Base-by-base conservation (phyloP, 2,113 vertebrate species). In the Aramus guarauna region DNA sequence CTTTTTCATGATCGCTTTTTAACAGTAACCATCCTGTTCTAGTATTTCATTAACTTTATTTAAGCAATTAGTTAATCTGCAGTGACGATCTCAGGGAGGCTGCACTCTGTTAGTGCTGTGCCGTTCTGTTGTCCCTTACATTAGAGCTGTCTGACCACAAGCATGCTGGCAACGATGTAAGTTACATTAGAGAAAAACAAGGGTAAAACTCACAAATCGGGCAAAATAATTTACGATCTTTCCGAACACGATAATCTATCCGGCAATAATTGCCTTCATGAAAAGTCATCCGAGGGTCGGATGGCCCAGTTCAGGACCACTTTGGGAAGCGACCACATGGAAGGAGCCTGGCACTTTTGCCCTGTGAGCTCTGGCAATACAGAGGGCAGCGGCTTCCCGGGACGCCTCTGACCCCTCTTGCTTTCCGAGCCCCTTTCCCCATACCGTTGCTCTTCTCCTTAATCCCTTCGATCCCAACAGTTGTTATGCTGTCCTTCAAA, bases 141-240 rank as follows among this genome's bases (percentile, higher is more conserved):
- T 84, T 56, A 67, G 76, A 97, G 78, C 52, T 72, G 37, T 20
- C 82, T 85, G 41, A 89, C 75, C 93, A 78, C 82, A 92, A 34
- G 27, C 69, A 93, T 77, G 73, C 59, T 92, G 67, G 34, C 78
- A 95, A 86, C 71, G 32, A 94, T 88, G 97, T 92, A 96, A 98
- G 98, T 95, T 69, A 91, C 68, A 84, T 97, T 67, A 93, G 77
- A 66, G 84, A 96, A 95, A 80, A 96, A 78, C 60, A 92, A 96
- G 80, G 86, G 92, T 92, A 92, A 41, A 77, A 78, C 63, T 94
- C 88, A 97, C 96, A 97, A 97, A 94, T 97, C 64, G 88, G 76
- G 80, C 45, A 90, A 90, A 97, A 83, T 81, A 86, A 97, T 96
- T 95, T 92, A 93, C 92, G 90, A 95, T 94, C 91, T 88, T 95